Conservation (phyloP, 2,113 vertebrate genomes). For the Motacilla alba region DNA sequence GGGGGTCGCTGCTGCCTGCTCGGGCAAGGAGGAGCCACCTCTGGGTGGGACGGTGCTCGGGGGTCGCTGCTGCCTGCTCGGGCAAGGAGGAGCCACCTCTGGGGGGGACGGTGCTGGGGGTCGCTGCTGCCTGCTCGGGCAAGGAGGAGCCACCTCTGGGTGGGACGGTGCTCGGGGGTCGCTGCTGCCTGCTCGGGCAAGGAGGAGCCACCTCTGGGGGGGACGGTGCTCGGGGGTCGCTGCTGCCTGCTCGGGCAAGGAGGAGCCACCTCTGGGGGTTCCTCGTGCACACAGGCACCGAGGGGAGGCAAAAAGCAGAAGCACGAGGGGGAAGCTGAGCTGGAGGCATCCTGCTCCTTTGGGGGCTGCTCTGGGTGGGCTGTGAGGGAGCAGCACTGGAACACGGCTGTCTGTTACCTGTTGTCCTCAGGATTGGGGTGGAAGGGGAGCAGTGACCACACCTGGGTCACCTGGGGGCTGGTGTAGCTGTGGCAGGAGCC, state of each 20-base stretch:
- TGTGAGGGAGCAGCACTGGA: rapidly evolving
- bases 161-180: too few species aligned
- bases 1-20: rapidly evolving
- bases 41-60: too few species aligned
- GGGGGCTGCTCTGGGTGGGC: not conserved
- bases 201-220: too few species aligned
- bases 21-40: not conserved
- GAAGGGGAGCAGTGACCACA: not conserved
- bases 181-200: too few species aligned
- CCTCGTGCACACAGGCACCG: rapidly evolving
- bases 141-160: too few species aligned
- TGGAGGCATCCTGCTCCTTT: not conserved
- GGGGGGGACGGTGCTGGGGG: too few species aligned
- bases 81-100: too few species aligned
- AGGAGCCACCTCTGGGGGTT: not conserved
- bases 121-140: too few species aligned
- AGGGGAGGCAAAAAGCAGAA: not conserved
- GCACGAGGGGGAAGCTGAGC: not conserved
- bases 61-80: too few species aligned
- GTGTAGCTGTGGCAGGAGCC: not conserved
- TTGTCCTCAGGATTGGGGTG: not conserved
- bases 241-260: rapidly evolving
- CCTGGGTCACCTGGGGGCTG: not conserved
- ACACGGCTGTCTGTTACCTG: rapidly evolving
- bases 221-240: rapidly evolving